Conservation (phyloP, 2,113 vertebrate genomes). For the Myocastor coypus region DNA sequence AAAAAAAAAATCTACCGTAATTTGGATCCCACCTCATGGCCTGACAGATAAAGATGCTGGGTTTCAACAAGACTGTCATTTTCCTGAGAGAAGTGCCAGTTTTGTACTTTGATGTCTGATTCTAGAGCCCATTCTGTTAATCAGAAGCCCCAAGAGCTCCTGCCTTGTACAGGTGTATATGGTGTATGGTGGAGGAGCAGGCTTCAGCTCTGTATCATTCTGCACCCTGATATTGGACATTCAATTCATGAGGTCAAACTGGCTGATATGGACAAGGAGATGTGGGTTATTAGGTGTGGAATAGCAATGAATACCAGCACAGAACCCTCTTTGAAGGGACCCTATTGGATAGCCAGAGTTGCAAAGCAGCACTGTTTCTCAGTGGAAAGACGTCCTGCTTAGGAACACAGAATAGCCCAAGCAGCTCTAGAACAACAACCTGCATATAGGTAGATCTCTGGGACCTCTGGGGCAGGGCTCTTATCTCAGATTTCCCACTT, state of each 20-base stretch:
- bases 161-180: background rate
- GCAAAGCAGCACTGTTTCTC: background rate
- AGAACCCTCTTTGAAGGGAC: background rate
- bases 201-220: background rate
- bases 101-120: background rate
- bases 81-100: background rate
- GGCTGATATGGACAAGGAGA: background rate
- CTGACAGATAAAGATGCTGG: background rate
- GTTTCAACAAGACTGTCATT: background rate
- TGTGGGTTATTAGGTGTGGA: background rate
- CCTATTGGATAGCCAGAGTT: too few species aligned
- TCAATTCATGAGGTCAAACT: background rate
- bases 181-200: background rate
- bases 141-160: background rate
- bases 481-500: background rate
- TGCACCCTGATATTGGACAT: background rate
- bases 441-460: background rate
- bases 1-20: background rate
- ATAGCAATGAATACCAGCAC: background rate
- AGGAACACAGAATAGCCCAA: background rate
- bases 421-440: background rate
- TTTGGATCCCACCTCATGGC: background rate
- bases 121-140: background rate
- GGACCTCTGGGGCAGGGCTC: background rate
- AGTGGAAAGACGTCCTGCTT: background rate